Evolutionary conservation across 2,797 vertebrate species (phyloP).

Genomic region (Pyrocephalus nanus): DNA sequence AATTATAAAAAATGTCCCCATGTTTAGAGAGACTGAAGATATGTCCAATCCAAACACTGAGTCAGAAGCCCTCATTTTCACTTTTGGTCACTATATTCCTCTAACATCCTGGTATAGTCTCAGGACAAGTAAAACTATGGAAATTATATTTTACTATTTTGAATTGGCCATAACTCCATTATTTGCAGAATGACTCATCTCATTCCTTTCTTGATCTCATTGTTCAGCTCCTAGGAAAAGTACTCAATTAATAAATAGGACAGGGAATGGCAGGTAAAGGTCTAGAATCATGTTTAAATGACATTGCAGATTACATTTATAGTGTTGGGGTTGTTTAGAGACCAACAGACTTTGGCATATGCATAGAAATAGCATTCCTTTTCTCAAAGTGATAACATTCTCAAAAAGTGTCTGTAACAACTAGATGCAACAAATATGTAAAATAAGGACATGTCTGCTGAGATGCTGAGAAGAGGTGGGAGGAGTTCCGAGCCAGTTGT

Average conservation of each 20-base stretch:
- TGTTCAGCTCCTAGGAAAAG: not conserved
- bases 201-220: not conserved
- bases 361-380: not conserved
- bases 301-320: not conserved
- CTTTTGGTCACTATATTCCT: not conserved
- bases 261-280: not conserved
- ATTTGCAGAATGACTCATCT: not conserved
- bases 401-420: not conserved
- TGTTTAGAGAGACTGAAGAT: not conserved
- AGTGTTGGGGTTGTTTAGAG: accelerated
- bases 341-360: not conserved
- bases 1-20: not conserved
- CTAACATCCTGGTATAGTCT: not conserved
- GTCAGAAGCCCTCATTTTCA: not conserved
- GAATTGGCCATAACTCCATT: not conserved
- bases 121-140: not conserved
- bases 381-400: not conserved
- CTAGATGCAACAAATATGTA: not conserved
- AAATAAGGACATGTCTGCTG: not conserved
- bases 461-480: not conserved
- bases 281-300: not conserved
- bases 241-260: not conserved
- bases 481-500: not conserved
- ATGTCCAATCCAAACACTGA: not conserved
- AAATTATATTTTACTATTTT: not conserved